These are phyloP conservation scores for Acromyrmex charruanus DNA, from an alignment of 1,140 invertebrate genomes.

Conservation along the genomic window DNA sequence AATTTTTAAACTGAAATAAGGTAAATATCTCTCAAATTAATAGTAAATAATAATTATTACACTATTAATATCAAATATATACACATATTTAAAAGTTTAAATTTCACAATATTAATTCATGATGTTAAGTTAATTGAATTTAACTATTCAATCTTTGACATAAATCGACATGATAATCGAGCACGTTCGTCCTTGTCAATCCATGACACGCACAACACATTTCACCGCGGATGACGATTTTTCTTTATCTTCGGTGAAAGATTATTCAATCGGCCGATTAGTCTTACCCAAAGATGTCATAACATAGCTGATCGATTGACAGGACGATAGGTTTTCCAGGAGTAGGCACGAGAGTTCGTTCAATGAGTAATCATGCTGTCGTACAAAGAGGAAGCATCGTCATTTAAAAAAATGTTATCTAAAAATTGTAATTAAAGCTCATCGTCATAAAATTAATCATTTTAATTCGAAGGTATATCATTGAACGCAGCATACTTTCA, in stretches of 20 bases:
- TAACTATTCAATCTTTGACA: background rate
- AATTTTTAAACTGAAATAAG: background rate
- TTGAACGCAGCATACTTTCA: background rate
- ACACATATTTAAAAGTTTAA: background rate
- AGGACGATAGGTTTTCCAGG: background rate
- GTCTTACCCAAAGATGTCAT: constrained; percentile 37
- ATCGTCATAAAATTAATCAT: constrained; percentile 27
- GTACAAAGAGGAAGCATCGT: constrained; percentile 20
- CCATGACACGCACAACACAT: background rate
- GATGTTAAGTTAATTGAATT: background rate
- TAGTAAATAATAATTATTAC: too few relatives aligned
- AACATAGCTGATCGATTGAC: constrained; percentile 17
- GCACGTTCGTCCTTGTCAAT: background rate
- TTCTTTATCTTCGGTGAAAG: constrained; percentile 49
- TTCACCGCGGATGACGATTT: constrained; percentile 2
- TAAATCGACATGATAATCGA: background rate
- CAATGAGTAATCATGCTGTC: constrained; percentile 20
- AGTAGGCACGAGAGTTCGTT: constrained; percentile 8
- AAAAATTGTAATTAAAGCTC: background rate
- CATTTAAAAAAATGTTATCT: constrained; percentile 10
- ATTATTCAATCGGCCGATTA: constrained; percentile 37
- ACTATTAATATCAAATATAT: background rate
- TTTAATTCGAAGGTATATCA: background rate
- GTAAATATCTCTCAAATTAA: background rate
- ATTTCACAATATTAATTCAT: background rate